Evolutionary conservation across 1,140 invertebrate species (phyloP).

Genomic region (Drosophila prosaltans): DNA sequence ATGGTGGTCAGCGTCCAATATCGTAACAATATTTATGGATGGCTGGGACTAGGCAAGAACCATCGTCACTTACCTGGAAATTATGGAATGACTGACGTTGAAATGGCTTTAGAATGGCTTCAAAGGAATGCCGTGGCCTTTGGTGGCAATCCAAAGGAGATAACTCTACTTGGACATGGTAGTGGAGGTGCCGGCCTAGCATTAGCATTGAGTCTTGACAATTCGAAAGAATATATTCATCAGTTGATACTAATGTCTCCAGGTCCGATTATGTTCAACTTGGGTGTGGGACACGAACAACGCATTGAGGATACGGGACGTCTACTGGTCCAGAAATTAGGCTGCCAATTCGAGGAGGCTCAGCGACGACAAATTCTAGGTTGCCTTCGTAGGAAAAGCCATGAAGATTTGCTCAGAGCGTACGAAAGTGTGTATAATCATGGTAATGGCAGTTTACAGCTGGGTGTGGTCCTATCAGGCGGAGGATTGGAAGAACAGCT

Average conservation of each 20-base stretch:
- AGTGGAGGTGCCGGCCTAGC: conserved; percentile 56
- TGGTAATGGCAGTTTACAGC: conserved; percentile 84
- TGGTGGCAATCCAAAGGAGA: conserved; percentile 87
- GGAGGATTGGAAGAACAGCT: conserved; percentile 82
- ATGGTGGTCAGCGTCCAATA: conserved; percentile 87
- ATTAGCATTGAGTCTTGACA: conserved; percentile 51
- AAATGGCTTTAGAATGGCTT: conserved; percentile 89
- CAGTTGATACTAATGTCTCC: conserved; percentile 88
- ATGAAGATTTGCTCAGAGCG: conserved; percentile 85
- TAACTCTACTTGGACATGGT: conserved; percentile 89
- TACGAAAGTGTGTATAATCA: conserved; percentile 85
- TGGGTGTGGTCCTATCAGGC: conserved; percentile 85
- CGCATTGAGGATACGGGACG: conserved; percentile 84
- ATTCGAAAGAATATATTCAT: neutral
- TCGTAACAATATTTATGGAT: conserved; percentile 87
- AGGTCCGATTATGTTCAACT: conserved; percentile 84
- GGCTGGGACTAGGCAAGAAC: conserved; percentile 86
- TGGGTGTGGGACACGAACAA: conserved; percentile 71
- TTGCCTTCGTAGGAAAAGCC: conserved; percentile 87
- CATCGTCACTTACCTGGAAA: conserved; percentile 86
- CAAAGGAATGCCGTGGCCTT: conserved; percentile 88
- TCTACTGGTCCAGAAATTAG: conserved; percentile 84
- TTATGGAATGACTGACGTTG: conserved; percentile 89
- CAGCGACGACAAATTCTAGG: conserved; percentile 62
- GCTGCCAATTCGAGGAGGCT: conserved; percentile 83